Percentiles rank a stretch among this genome's conserved stretches.
These are phyloP conservation scores for Speoplatyrhinus poulsoni DNA, from an alignment of 2,113 vertebrate genomes.

Conservation along the genomic window DNA sequence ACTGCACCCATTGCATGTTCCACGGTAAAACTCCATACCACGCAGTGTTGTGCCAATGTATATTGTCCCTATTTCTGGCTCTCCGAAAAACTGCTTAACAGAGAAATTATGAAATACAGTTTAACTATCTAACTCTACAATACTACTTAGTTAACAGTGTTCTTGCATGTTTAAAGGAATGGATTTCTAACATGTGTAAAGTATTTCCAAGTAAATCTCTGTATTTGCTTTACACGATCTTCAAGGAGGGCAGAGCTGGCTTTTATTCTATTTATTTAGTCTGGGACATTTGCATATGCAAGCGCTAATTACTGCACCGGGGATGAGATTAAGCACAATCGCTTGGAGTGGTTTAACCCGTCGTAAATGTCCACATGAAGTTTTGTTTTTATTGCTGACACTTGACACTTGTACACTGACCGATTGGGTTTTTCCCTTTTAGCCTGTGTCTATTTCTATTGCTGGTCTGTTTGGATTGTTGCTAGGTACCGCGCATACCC, in stretches of 20 bases:
- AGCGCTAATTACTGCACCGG: slow-evolving; percentile 32
- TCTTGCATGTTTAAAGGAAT: no score
- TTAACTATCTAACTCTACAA: no score
- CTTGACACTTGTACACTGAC: neutral
- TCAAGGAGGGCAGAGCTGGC: slow-evolving; percentile 26
- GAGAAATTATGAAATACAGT: no score
- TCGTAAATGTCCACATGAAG: neutral
- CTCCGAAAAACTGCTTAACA: no score
- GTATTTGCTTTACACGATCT: no score
- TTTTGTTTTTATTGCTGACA: slow-evolving; percentile 4
- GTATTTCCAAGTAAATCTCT: no score
- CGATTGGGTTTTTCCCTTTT: slow-evolving; percentile 9
- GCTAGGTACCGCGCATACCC: slow-evolving; percentile 60
- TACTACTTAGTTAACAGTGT: no score
- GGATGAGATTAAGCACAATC: slow-evolving; percentile 11
- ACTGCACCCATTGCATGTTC: no score
- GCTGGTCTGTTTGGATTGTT: slow-evolving; percentile 72
- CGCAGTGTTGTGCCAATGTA: no score
- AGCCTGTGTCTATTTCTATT: slow-evolving; percentile 41
- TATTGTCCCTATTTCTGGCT: no score
- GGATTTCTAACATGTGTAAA: no score
- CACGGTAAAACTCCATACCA: no score
- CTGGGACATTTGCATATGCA: slow-evolving; percentile 37
- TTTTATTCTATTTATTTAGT: slow-evolving; percentile 55
- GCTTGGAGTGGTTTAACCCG: neutral